phyloP scores from a whole-genome alignment of 2,888 invertebrate species.

The Neoaliturus tenellus region DNA sequence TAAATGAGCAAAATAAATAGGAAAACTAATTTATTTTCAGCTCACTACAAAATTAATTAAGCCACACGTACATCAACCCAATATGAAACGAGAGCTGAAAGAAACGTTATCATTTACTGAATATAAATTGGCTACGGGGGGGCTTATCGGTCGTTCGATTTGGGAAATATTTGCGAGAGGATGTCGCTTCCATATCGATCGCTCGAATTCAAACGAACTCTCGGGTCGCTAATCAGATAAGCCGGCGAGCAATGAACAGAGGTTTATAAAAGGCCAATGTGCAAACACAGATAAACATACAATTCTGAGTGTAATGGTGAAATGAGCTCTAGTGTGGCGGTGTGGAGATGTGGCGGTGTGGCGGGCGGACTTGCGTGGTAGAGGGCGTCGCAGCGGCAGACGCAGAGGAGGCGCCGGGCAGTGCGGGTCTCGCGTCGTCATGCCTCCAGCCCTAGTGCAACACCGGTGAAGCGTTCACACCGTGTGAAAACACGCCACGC shows the following conservation, averaged over 20 bases:
- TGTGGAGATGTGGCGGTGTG: not conserved
- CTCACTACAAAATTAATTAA: too few species aligned
- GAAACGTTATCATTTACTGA: not conserved
- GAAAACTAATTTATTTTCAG: too few species aligned
- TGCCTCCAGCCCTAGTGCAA: not conserved
- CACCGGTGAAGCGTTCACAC: not conserved
- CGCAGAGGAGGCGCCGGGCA: not conserved
- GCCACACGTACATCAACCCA: too few species aligned
- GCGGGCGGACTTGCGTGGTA: not conserved
- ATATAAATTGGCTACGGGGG: not conserved
- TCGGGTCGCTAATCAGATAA: not conserved
- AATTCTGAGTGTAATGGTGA: conserved; percentile 40
- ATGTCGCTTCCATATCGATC: not conserved
- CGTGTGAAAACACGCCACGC: too few species aligned
- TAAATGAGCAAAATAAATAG: too few species aligned
- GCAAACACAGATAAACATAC: conserved; percentile 43
- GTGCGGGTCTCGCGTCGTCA: not conserved
- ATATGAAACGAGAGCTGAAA: too few species aligned
- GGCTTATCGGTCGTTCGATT: not conserved
- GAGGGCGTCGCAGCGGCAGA: not conserved
- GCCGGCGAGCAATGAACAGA: conserved; percentile 20
- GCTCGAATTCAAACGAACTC: not conserved
- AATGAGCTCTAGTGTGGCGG: conserved; percentile 21
- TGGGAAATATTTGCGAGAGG: not conserved
- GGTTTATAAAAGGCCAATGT: conserved; percentile 37